Conservation (phyloP, 1,140 invertebrate species). For the Macrotrachela quadricornifera region DNA sequence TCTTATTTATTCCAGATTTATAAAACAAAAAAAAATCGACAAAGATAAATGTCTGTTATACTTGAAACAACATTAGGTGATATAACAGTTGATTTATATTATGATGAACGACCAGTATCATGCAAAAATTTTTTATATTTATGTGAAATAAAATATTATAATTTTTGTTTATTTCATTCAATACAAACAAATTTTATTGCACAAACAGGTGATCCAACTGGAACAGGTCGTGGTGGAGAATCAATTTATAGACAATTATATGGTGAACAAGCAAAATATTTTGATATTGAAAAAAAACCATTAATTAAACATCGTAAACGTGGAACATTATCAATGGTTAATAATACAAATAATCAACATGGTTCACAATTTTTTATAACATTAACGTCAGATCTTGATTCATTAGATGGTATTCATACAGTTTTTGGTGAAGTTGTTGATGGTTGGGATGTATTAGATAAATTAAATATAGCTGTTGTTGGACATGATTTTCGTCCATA, state of each 20-base stretch:
- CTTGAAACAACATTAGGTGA: constrained; percentile 82
- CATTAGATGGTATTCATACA: constrained; percentile 74
- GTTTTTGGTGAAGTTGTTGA: constrained; percentile 65
- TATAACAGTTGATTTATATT: constrained; percentile 77
- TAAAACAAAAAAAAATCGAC: too few species aligned
- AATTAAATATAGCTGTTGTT: constrained; percentile 78
- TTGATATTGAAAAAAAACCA: constrained; percentile 69
- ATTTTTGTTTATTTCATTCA: constrained; percentile 75
- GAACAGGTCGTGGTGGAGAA: constrained; percentile 67
- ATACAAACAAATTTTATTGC: constrained; percentile 82
- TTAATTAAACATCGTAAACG: constrained; percentile 64
- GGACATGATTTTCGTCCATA: constrained; percentile 74
- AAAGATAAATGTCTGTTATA: constrained; percentile 6
- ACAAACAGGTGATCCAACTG: constrained; percentile 81
- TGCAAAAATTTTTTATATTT: constrained; percentile 77
- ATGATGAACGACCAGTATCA: constrained; percentile 51
- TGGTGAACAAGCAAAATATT: constrained; percentile 67
- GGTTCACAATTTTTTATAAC: constrained; percentile 91
- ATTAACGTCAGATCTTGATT: constrained; percentile 61
- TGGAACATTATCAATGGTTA: constrained; percentile 82
- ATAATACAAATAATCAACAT: constrained; percentile 70
- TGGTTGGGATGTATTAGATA: constrained; percentile 61
- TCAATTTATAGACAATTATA: constrained; percentile 37
- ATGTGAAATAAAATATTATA: constrained; percentile 97
- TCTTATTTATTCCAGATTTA: too few species aligned